Base-by-base conservation (phyloP, 2,888 invertebrate genomes). In the Branchellion lobata region DNA sequence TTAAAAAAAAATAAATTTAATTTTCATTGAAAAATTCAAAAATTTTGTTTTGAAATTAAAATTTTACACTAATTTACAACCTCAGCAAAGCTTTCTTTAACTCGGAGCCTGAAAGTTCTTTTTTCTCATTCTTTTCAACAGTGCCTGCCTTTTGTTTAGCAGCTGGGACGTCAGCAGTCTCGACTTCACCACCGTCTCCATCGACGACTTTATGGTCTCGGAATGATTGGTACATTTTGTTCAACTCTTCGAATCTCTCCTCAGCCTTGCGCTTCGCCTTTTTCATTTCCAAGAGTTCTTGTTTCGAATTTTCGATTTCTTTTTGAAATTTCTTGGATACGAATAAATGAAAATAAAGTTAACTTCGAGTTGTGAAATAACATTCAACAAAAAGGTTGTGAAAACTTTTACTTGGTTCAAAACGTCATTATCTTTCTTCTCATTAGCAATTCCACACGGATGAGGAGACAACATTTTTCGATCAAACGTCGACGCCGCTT, bases 301-400 rank as follows among this genome's bases (percentile, higher is more conserved):
- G 86, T 81, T 89, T 88, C 83, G 91, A 89, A 81, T 90, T 90
- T 73, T 87, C 85, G 84, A 91, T 90, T 84, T 91, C 90, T 80
- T 89, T 89, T 81, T 90, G 89, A 84, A 90, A 91, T 82, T 91
- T 86, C 87, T 87, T n/a, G n/a, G n/a, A n/a, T n/a, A n/a, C n/a
- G n/a, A n/a, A n/a, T n/a, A n/a, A n/a, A n/a, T n/a, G n/a, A n/a
- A n/a, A n/a, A n/a, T n/a, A n/a, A n/a, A n/a, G n/a, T n/a, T n/a
- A n/a, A n/a, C n/a, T n/a, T n/a, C n/a, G n/a, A n/a, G n/a, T n/a
- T n/a, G n/a, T n/a, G n/a, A n/a, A n/a, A n/a, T n/a, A n/a, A n/a
- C n/a, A n/a, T n/a, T n/a, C n/a, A n/a, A n/a, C n/a, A n/a, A n/a
- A n/a, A n/a, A 80, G 2, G 53, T 40, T 61, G 81, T 61, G 14